These are phyloP conservation scores for Empidonax alnorum DNA, from an alignment of 2,113 vertebrate species.

Conservation along the genomic window DNA sequence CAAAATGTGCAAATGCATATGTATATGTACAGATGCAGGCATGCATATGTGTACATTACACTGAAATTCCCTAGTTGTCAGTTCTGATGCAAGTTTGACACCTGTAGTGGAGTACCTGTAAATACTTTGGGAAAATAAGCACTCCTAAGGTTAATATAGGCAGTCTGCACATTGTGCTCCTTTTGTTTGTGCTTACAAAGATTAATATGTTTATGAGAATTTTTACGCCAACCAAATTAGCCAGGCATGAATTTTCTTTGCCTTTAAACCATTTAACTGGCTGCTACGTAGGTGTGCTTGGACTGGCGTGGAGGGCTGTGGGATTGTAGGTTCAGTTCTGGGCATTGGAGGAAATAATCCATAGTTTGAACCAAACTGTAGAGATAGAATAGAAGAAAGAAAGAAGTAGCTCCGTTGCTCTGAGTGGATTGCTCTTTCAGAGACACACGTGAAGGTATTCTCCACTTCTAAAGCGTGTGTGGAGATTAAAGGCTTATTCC, in stretches of 20 bases:
- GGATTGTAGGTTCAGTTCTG: neutral
- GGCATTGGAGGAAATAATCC: neutral
- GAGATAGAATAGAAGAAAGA: neutral
- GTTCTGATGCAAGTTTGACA: neutral
- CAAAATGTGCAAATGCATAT: neutral
- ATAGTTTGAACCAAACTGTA: fast-evolving
- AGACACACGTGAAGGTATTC: neutral
- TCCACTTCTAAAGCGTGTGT: neutral
- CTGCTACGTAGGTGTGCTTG: neutral
- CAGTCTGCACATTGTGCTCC: neutral
- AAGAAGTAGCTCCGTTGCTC: neutral
- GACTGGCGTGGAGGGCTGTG: neutral
- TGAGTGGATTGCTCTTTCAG: neutral
- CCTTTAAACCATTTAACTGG: neutral
- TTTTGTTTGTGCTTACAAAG: neutral
- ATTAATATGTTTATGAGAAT: neutral
- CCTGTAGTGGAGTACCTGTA: neutral
- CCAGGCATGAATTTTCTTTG: neutral
- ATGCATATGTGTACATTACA: neutral
- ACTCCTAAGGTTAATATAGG: neutral
- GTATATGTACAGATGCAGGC: neutral
- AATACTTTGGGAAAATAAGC: neutral
- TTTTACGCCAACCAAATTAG: neutral
- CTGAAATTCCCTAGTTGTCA: neutral
- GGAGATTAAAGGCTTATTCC: neutral